Conservation (phyloP, 2,113 vertebrate species). For the Sminthopsis crassicaudata region DNA sequence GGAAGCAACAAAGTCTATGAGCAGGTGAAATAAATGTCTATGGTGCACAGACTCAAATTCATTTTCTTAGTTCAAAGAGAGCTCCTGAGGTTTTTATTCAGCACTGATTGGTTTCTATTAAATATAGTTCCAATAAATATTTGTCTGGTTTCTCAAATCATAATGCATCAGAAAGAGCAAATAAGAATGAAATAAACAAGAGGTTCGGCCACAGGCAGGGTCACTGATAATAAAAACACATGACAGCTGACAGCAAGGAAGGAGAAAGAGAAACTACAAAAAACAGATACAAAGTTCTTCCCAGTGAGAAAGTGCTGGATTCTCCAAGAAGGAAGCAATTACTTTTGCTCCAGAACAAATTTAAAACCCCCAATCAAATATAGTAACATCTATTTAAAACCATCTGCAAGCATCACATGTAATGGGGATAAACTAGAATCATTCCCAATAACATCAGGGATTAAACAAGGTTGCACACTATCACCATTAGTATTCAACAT, state of each 20-base stretch:
- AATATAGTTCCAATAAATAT: neutral
- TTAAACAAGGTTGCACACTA: too few species aligned
- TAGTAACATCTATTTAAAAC: too few species aligned
- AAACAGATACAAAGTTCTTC: neutral
- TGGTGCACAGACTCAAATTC: neutral
- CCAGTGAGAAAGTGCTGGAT: neutral
- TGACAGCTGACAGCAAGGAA: neutral
- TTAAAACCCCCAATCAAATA: too few species aligned
- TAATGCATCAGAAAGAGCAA: neutral
- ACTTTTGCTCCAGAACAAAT: neutral
- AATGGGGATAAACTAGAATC: too few species aligned
- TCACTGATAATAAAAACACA: neutral
- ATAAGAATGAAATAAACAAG: neutral
- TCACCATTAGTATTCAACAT: too few species aligned
- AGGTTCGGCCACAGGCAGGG: neutral
- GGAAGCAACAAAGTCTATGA: neutral
- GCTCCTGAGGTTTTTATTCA: neutral
- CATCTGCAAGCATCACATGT: too few species aligned
- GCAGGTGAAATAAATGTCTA: neutral
- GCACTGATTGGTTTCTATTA: neutral
- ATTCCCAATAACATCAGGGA: too few species aligned
- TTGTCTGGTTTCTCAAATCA: neutral
- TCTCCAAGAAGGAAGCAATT: neutral
- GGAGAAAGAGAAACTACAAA: neutral
- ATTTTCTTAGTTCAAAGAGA: neutral